A percentile compares a stretch with the other conserved stretches of the same genome.
These are phyloP conservation scores for Palythoa caribaeorum DNA, from an alignment of 92 coral and sea anemone genomes.

Conservation along the genomic window DNA sequence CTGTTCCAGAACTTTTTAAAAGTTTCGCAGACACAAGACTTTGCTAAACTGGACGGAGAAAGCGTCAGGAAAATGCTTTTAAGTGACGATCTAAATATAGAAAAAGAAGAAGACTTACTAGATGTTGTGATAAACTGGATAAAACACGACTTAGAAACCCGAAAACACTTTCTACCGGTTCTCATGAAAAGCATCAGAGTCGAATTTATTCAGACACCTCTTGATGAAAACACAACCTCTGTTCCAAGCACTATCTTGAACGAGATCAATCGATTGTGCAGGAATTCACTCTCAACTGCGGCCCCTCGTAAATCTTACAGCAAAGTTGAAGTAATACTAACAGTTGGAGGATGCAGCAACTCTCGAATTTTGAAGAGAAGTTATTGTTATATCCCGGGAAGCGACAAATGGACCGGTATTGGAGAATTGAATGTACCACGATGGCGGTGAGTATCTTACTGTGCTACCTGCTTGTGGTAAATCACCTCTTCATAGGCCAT, in stretches of 20 bases:
- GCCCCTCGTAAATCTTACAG: slow-evolving; percentile 82
- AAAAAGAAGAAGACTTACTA: slow-evolving; percentile 74
- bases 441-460: slow-evolving; percentile 78
- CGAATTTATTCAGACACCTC: slow-evolving; percentile 60
- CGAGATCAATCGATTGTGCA: neutral
- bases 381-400: slow-evolving; percentile 75
- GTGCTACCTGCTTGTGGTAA: slow-evolving; percentile 1
- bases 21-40: slow-evolving; percentile 71
- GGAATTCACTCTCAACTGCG: neutral
- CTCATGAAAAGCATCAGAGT: slow-evolving; percentile 73
- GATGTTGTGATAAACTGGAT: slow-evolving; percentile 77
- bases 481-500: neutral
- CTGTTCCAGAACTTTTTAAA: slow-evolving; percentile 59
- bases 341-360: slow-evolving; percentile 87
- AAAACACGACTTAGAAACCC: slow-evolving; percentile 52
- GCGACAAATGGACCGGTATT: slow-evolving; percentile 73
- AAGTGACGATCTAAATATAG: slow-evolving; percentile 82
- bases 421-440: slow-evolving; percentile 82
- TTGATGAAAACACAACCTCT: slow-evolving; percentile 14
- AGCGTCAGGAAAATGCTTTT: slow-evolving; percentile 68
- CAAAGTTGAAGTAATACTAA: slow-evolving; percentile 70
- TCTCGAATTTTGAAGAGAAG: slow-evolving; percentile 64
- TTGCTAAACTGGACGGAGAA: slow-evolving; percentile 58
- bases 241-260: neutral
- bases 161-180: slow-evolving; percentile 42